phyloP scores from a whole-genome alignment of 2,888 invertebrate species.

The Trachelus tabidus region DNA sequence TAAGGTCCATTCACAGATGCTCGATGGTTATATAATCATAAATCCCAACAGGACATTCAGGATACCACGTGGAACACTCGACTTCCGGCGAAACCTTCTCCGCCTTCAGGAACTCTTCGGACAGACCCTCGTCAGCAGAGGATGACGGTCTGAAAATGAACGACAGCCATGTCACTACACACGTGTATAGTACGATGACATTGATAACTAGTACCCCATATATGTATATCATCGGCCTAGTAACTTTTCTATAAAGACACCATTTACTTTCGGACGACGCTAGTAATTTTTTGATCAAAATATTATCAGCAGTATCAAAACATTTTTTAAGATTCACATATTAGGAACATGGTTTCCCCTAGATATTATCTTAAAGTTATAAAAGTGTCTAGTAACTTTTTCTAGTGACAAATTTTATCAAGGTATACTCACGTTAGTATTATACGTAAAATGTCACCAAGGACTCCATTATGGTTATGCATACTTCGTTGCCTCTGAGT shows the following conservation, averaged over 20 bases:
- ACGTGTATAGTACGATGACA: background rate
- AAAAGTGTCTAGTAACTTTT: background rate
- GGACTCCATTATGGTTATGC: conserved; percentile 51
- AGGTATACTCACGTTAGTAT: conserved; percentile 61
- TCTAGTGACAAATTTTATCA: conserved; percentile 28
- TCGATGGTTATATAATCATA: conserved; percentile 49
- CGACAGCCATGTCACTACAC: background rate
- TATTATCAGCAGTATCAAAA: background rate
- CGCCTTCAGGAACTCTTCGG: conserved; percentile 40
- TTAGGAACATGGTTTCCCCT: background rate
- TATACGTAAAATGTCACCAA: conserved; percentile 57
- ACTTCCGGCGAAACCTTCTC: conserved; percentile 26
- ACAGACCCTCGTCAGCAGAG: conserved; percentile 43
- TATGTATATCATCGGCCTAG: too few species aligned
- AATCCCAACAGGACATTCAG: conserved; percentile 50
- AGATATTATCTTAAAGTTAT: background rate
- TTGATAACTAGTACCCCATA: background rate
- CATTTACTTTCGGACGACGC: background rate
- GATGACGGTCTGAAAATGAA: conserved; percentile 46
- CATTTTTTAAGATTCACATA: background rate
- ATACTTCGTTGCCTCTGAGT: conserved; percentile 41
- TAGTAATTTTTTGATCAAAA: background rate
- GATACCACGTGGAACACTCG: conserved; percentile 45
- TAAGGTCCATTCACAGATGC: background rate
- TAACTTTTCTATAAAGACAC: too few species aligned